Evolutionary conservation across 2,888 invertebrate genomes (phyloP), one percentile per base, ranked within the genome.

Genomic region (Sinodicranocentrus sp.): DNA sequence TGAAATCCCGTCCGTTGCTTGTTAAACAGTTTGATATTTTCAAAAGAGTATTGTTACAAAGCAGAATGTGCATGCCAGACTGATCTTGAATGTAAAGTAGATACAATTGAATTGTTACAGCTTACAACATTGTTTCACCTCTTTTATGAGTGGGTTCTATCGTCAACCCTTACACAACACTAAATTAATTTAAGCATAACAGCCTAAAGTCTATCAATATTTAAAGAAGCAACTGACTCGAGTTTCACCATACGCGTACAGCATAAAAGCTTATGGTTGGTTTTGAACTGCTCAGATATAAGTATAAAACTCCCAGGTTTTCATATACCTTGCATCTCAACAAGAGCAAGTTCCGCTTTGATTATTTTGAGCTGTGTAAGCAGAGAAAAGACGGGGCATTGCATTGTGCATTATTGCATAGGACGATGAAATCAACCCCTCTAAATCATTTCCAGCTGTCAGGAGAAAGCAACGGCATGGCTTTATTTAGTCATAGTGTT

Each of bases 401-500:
- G 71, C 52, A 19, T 52, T 19, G 23, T 57, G 39, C 68, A 70
- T 52, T 52, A 19, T 52, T 52, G 52, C 52, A 52, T 8, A 8
- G 19, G 1, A 19, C 54, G 71, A 71, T 71, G 71, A 71, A 54
- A 71, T 71, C 71, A 33, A 33, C 71, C 33, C 71, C 23, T 21
- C 71, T 71, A 71, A 71, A 71, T 71, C 71, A 71, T 71, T 57
- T 71, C 28, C 70, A 52, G 28, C 70, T 70, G 70, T 70, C 70
- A 70, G 52, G 52, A 52, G 26, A 70, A 70, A 52, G 28, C 43
- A 26, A 52, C 33, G 19, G 48, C 13, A 65, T 25, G 43, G 43
- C 65, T 65, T 65, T 65, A 65, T 65, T 65, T 21, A 39, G 65
- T n/a, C 43, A 65, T 65, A 39, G 52, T 52, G 52, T n/a, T n/a